Percentiles rank a stretch among this genome's conserved stretches.
phyloP scores from a whole-genome alignment of 2,113 vertebrate genomes.

The Geothlypis trichas region DNA sequence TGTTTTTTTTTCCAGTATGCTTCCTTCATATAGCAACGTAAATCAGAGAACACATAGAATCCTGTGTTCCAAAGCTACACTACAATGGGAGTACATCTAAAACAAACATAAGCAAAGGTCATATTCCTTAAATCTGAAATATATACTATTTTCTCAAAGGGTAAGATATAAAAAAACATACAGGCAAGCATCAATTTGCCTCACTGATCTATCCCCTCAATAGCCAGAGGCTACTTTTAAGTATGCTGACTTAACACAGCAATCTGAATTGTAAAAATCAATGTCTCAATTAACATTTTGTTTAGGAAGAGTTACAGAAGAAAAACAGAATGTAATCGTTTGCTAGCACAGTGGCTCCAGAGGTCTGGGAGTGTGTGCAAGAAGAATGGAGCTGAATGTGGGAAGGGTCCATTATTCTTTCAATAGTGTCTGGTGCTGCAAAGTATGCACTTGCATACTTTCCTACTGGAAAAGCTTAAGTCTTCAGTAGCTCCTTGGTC shows the following conservation, averaged over 20 bases:
- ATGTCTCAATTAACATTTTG: slow-evolving; percentile 40
- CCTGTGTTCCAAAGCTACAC: not conserved
- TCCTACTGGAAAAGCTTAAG: slow-evolving; percentile 63
- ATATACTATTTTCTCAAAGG: not conserved
- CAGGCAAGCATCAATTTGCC: not conserved
- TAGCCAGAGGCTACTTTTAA: slow-evolving; percentile 6
- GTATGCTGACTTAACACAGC: not conserved
- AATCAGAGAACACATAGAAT: not conserved
- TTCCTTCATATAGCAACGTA: not conserved
- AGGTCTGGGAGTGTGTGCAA: slow-evolving; percentile 20
- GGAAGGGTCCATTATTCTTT: slow-evolving; percentile 71
- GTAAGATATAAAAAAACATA: not conserved
- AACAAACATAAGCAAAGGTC: not conserved
- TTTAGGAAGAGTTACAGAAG: slow-evolving; percentile 35
- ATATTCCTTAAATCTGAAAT: not conserved
- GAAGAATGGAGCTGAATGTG: slow-evolving; percentile 53
- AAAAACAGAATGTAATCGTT: slow-evolving; percentile 56
- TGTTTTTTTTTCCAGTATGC: not conserved
- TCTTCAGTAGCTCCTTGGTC: slow-evolving; percentile 45
- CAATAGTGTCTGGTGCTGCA: slow-evolving; percentile 60
- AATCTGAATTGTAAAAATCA: slow-evolving; percentile 44
- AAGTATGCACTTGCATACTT: slow-evolving; percentile 54
- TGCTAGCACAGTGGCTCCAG: slow-evolving; percentile 46
- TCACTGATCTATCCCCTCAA: not conserved
- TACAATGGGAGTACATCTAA: not conserved